These are phyloP conservation scores for Polyommatus icarus DNA, from an alignment of 2,888 invertebrate genomes.

Conservation along the genomic window DNA sequence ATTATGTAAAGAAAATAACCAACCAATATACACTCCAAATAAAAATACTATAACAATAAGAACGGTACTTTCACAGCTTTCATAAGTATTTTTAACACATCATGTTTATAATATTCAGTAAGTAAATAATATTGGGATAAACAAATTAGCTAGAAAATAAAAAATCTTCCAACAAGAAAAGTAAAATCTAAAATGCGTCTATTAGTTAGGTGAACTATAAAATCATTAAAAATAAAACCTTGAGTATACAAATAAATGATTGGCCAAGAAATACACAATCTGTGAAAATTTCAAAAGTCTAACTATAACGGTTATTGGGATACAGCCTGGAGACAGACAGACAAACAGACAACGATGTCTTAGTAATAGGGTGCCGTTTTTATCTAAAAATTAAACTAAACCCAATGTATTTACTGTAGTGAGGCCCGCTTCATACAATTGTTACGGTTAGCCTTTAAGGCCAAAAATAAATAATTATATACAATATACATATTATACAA, in stretches of 20 bases:
- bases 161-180: neutral
- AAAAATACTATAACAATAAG: neutral
- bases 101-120: neutral
- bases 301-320: no score
- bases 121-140: neutral
- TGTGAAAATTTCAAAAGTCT: neutral
- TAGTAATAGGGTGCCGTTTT: no score
- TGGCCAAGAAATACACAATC: no score
- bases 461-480: conserved; percentile 28
- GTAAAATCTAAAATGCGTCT: neutral
- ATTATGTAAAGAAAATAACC: neutral
- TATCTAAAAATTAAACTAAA: neutral
- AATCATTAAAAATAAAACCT: neutral
- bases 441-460: conserved; percentile 10
- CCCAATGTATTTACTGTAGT: conserved; percentile 2
- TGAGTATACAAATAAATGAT: no score
- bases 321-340: no score
- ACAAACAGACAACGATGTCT: no score
- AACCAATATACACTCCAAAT: neutral
- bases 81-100: neutral
- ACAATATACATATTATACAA: conserved; percentile 17
- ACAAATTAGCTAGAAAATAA: neutral
- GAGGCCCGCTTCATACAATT: neutral
- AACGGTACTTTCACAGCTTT: neutral
- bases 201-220: neutral